Conservation (phyloP, 2,888 invertebrate genomes). For the Ichneumon xanthorius region DNA sequence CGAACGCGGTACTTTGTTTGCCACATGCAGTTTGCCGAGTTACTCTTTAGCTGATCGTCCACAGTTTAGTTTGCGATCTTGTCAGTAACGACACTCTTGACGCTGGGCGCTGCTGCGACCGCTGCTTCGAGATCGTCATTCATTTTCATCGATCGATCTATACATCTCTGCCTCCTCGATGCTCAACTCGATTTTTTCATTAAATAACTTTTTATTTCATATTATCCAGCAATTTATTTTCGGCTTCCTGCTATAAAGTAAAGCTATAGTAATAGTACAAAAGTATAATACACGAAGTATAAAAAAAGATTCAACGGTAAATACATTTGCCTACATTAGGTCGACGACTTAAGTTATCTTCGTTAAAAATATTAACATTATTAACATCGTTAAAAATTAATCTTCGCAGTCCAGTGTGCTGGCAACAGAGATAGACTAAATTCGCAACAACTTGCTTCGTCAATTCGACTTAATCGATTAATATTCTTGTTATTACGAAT, state of each 20-base stretch:
- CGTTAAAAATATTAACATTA: not conserved
- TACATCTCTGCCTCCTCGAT: not conserved
- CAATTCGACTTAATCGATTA: not conserved
- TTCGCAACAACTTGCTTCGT: constrained; percentile 32
- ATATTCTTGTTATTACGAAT: constrained; percentile 8
- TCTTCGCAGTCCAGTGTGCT: not conserved
- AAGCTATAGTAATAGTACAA: too few species aligned
- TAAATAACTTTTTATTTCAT: not conserved
- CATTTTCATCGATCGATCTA: constrained; percentile 16
- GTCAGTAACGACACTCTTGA: not conserved
- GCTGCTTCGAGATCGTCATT: constrained; percentile 1
- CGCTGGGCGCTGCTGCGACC: not conserved
- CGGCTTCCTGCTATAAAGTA: not conserved
- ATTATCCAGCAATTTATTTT: not conserved
- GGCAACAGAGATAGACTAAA: constrained; percentile 28
- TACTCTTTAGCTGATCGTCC: not conserved
- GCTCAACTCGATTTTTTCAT: not conserved
- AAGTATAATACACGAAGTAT: not conserved
- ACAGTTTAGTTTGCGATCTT: not conserved
- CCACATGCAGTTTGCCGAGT: constrained; percentile 50
- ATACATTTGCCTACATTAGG: not conserved
- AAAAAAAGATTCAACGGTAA: not conserved
- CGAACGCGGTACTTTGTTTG: constrained; percentile 46
- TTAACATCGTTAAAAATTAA: not conserved
- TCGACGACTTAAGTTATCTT: not conserved